Conservation (phyloP, 92 coral and sea anemone genomes). For the Micromussa lordhowensis region DNA sequence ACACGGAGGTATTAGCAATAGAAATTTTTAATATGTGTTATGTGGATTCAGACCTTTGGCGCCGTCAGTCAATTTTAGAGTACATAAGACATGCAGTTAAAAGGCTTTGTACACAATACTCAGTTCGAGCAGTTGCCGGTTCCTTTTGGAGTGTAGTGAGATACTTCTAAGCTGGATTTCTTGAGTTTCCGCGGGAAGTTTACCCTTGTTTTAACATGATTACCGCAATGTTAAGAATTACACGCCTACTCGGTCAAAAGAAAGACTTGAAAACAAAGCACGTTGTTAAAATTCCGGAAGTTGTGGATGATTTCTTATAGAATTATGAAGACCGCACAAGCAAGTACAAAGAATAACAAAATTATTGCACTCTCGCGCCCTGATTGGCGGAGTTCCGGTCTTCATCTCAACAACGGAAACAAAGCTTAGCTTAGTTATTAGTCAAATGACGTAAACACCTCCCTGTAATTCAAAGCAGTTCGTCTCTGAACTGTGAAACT, state of each 20-base stretch:
- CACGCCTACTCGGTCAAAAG: background rate
- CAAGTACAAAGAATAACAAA: slow-evolving; percentile 32
- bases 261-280: slow-evolving; percentile 7
- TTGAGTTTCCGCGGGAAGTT: background rate
- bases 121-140: background rate
- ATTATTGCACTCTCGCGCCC: background rate
- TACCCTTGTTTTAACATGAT: background rate
- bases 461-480: background rate
- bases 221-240: background rate
- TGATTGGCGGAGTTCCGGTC: slow-evolving; percentile 19
- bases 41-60: slow-evolving; percentile 3
- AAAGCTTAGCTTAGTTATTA: background rate
- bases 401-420: background rate
- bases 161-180: background rate
- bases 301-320: slow-evolving; percentile 7
- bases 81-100: slow-evolving; percentile 1
- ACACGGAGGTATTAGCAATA: slow-evolving; percentile 30
- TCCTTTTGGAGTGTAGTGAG: background rate
- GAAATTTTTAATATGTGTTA: slow-evolving; percentile 27
- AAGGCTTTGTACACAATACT: background rate
- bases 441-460: background rate
- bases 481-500: background rate
- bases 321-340: slow-evolving; percentile 4
- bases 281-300: slow-evolving; percentile 26
- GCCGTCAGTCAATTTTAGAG: slow-evolving; percentile 1